phyloP scores from a whole-genome alignment of 2,888 invertebrate species.

The Galeruca laticollis region DNA sequence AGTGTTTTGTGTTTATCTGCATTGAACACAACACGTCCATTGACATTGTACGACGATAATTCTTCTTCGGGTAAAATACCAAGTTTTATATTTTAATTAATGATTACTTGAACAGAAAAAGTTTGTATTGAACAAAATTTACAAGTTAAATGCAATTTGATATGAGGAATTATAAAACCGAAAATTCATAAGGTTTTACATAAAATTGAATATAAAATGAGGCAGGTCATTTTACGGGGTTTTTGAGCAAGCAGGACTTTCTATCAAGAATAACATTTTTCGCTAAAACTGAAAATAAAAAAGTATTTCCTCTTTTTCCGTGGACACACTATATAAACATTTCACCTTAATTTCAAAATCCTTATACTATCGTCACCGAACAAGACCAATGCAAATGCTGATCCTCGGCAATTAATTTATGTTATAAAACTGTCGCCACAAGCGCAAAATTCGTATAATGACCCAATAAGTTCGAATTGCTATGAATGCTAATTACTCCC shows the following conservation, averaged over 20 bases:
- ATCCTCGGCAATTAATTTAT: background rate
- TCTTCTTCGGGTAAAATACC: background rate
- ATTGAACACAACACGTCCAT: background rate
- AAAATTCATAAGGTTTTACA: too few species aligned
- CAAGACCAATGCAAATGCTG: background rate
- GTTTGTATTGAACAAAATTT: too few species aligned
- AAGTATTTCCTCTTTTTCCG: too few species aligned
- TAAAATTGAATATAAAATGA: too few species aligned
- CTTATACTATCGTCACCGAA: background rate
- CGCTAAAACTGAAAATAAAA: too few species aligned
- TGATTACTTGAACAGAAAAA: too few species aligned
- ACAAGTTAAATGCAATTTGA: too few species aligned
- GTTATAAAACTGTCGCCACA: conserved; percentile 2
- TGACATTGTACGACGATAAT: background rate
- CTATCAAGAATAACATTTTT: too few species aligned
- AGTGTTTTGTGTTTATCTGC: background rate
- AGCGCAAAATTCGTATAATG: conserved; percentile 1
- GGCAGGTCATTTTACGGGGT: too few species aligned
- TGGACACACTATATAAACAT: background rate
- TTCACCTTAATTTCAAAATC: background rate
- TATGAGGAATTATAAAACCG: too few species aligned
- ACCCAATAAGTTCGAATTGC: conserved; percentile 13
- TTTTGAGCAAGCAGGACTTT: too few species aligned
- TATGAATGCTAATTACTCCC: conserved; percentile 11
- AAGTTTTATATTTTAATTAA: too few species aligned